Percentiles rank a stretch among this genome's conserved stretches.
phyloP scores from a whole-genome alignment of 2,797 vertebrate genomes.

The Lerista edwardsae region DNA sequence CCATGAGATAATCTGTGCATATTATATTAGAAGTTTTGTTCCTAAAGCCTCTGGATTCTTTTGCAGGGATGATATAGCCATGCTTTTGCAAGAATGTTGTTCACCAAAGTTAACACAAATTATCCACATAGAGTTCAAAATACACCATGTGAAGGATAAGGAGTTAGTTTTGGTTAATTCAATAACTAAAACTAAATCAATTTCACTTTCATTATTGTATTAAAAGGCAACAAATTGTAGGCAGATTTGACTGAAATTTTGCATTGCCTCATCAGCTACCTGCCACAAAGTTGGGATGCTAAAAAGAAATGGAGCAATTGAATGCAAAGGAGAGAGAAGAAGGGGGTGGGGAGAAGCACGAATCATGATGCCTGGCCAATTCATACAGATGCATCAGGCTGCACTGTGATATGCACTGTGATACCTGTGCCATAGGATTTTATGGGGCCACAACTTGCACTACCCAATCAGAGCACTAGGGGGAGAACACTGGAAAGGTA shows the following conservation, averaged over 20 bases:
- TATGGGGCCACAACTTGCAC: background rate
- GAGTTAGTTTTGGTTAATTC: no score
- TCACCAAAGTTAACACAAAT: background rate
- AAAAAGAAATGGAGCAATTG: background rate
- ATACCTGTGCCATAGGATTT: background rate
- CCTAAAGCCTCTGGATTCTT: background rate
- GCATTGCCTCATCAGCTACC: background rate
- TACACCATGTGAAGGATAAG: background rate
- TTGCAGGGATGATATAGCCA: background rate
- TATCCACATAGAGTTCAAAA: background rate
- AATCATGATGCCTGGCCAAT: background rate
- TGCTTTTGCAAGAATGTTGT: background rate
- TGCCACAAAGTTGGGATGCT: background rate
- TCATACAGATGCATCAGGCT: background rate
- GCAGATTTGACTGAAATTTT: background rate
- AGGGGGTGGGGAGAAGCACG: background rate
- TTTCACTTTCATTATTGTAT: background rate
- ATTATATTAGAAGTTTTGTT: background rate
- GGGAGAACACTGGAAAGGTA: background rate
- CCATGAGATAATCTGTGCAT: background rate
- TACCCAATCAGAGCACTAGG: background rate
- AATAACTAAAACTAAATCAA: background rate
- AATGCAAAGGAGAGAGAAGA: background rate
- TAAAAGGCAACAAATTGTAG: background rate
- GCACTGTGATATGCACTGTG: background rate